Evolutionary conservation across 2,113 vertebrate species (phyloP).

Genomic region (Nothocercus nigrocapillus): DNA sequence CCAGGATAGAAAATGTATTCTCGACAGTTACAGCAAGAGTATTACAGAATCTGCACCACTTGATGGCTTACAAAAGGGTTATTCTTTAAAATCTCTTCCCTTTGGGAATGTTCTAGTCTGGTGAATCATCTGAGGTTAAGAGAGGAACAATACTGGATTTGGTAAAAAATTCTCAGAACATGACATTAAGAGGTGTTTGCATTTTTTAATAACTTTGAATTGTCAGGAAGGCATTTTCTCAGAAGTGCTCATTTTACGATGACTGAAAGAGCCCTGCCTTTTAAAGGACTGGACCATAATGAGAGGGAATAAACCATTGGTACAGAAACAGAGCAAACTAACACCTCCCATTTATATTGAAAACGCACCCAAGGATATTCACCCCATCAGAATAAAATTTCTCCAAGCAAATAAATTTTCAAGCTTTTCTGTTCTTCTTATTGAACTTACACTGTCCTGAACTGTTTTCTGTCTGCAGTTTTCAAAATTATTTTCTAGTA

Average conservation of each 20-base stretch:
- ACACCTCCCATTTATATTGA: not conserved
- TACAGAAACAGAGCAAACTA: not conserved
- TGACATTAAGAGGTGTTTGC: not conserved
- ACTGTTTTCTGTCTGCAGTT: not conserved
- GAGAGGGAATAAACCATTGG: not conserved
- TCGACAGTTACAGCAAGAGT: not conserved
- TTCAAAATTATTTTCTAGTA: conserved; percentile 52
- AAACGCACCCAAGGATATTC: not conserved
- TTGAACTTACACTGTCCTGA: not conserved
- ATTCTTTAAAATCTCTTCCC: not conserved
- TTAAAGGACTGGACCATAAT: not conserved
- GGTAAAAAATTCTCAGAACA: not conserved
- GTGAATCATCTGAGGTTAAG: not conserved
- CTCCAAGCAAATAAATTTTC: not conserved
- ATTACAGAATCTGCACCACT: not conserved
- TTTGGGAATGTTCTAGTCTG: not conserved
- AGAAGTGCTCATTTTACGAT: not conserved
- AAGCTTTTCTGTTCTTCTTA: not conserved
- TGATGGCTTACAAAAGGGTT: not conserved
- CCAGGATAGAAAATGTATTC: not conserved
- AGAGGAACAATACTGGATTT: not conserved
- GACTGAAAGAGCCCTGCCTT: not conserved
- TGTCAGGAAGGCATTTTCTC: not conserved
- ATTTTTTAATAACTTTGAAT: not conserved
- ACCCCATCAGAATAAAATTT: not conserved